Evolutionary conservation across 2,113 vertebrate genomes (phyloP), one percentile per base, ranked within the genome.

Genomic region (Pampusana beccarii): DNA sequence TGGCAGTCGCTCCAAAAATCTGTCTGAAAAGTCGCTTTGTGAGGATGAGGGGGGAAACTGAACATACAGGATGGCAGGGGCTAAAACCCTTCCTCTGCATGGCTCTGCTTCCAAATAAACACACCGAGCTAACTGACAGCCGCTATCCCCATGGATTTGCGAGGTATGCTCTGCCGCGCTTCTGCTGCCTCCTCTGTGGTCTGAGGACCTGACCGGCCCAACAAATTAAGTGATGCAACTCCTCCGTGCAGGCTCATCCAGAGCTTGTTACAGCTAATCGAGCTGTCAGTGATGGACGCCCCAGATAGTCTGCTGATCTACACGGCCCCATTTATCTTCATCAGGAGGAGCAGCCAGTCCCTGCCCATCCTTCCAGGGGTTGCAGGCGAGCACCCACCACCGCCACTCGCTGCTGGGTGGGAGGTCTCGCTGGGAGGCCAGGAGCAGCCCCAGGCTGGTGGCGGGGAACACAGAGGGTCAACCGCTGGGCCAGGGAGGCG

Each of bases 181-280:
- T 84, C 91, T 93, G 53, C 77, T 82, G 14, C 94, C 95, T 95
- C 71, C 82, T 81, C 96, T 93, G 94, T 58, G 92, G 96, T 98
- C 97, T 97, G 95, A 93, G 62, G 61, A 82, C 78, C 67, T 1
- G 3, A 53, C 70, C 13, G 8, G 44, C 8, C 44, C 34, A 69
- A 40, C 73, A 93, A 93, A 95, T 95, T 46, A 92, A 85, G 66
- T 78, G n/a, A 50, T 11, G 2, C 51, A 91, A 26, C 74, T 94
- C 62, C 61, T 96, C 90, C 29, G 0, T 65, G 50, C n/a, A 66
- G 88, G 62, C 84, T 94, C 72, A 38, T 34, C 65, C 79, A 80
- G 86, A 87, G 85, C 75, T 92, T 23, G 8, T 79, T 79, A 50
- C 80, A 87, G 87, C 90, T 96, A 95, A 94, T 95, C 44, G 19